A percentile compares a stretch with the other conserved stretches of the same genome.
Conservation (phyloP, 1,140 invertebrate genomes). For the Doryteuthis pealeii region DNA sequence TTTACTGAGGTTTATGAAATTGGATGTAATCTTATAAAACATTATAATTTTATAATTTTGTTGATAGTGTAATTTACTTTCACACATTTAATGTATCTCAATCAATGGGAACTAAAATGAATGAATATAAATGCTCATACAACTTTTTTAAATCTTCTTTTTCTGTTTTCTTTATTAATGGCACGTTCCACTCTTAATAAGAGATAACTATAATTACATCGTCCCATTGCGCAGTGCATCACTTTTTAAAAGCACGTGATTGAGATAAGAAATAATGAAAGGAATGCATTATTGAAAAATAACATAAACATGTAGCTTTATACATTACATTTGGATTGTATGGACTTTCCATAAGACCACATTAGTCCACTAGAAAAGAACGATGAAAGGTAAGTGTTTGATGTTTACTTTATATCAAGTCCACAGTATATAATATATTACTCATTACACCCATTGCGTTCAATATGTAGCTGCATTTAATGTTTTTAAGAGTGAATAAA, state of each 20-base stretch:
- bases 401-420: no score
- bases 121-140: no score
- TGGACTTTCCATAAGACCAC: slow-evolving; percentile 96
- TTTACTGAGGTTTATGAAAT: no score
- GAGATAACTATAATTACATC: slow-evolving; percentile 98
- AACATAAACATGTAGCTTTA: slow-evolving; percentile 89
- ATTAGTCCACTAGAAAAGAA: slow-evolving; percentile 76
- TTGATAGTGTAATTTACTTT: no score
- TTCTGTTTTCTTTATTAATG: slow-evolving; percentile 39
- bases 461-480: no score
- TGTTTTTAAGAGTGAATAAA: background rate
- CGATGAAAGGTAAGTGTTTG: slow-evolving; percentile 78
- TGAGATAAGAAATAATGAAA: slow-evolving; percentile 96
- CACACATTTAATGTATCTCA: no score
- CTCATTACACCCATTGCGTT: no score
- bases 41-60: no score
- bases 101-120: no score
- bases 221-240: slow-evolving; percentile 88
- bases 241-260: no score
- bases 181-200: slow-evolving; percentile 70
- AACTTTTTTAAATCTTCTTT: no score
- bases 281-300: slow-evolving; percentile 99
- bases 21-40: no score
- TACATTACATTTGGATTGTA: slow-evolving; percentile 98
- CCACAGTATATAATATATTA: background rate